These are phyloP conservation scores for Eudemis profundana DNA, from an alignment of 2,888 invertebrate species.

Conservation along the genomic window DNA sequence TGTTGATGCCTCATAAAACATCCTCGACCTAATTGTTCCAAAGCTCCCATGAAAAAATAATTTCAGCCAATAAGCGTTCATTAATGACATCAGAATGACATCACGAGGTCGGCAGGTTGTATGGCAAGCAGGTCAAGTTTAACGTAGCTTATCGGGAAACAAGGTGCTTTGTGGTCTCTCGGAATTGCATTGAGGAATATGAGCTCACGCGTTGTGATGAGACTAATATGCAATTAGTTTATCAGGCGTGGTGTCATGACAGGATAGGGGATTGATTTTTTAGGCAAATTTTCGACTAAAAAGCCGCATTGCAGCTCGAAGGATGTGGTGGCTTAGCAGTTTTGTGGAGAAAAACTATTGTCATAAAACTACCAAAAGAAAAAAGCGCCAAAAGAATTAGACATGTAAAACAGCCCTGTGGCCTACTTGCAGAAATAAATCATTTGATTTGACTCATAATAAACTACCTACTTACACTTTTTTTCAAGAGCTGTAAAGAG, in stretches of 20 bases:
- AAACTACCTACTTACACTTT: too few species aligned
- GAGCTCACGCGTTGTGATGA: neutral
- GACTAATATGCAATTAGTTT: neutral
- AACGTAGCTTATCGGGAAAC: slow-evolving; percentile 48
- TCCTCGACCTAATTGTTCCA: slow-evolving; percentile 9
- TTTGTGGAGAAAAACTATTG: too few species aligned
- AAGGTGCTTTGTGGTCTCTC: slow-evolving; percentile 10
- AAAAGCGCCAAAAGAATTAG: too few species aligned
- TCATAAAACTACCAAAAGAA: too few species aligned
- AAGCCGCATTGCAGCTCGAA: too few species aligned
- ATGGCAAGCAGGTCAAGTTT: slow-evolving; percentile 54
- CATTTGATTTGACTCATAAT: too few species aligned
- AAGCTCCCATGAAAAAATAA: slow-evolving; percentile 19
- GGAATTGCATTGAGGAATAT: neutral
- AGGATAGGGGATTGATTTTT: too few species aligned
- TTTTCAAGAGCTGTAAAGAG: too few species aligned
- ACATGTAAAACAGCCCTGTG: too few species aligned
- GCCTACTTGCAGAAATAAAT: too few species aligned
- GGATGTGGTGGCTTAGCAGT: too few species aligned
- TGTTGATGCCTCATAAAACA: neutral
- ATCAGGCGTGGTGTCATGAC: neutral
- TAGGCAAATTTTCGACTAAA: too few species aligned
- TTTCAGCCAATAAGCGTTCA: slow-evolving; percentile 22
- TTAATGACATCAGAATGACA: slow-evolving; percentile 47
- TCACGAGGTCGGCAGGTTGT: slow-evolving; percentile 52